These are phyloP conservation scores for Aurelia sp. DNA, from an alignment of 30 jellyfish, hydroid and myxozoan genomes.

Conservation along the genomic window DNA sequence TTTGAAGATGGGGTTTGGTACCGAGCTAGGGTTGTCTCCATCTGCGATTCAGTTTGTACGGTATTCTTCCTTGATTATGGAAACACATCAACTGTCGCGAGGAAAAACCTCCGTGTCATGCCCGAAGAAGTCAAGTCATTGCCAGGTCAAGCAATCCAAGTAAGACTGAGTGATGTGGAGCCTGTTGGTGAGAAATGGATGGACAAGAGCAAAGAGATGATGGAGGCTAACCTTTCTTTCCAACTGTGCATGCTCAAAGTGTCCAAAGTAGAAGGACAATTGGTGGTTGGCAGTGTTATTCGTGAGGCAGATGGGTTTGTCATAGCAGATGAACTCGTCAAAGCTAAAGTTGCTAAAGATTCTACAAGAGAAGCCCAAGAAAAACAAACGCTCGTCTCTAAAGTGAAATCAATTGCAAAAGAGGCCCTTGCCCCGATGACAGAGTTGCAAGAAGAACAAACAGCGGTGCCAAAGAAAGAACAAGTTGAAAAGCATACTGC, in stretches of 20 bases:
- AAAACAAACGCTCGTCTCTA: not conserved
- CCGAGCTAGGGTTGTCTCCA: slow-evolving; percentile 56
- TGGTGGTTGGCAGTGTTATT: slow-evolving; percentile 1
- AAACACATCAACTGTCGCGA: slow-evolving; percentile 54
- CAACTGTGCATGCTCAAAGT: slow-evolving; percentile 26
- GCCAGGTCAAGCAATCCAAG: slow-evolving; percentile 58
- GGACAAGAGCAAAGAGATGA: slow-evolving; percentile 25
- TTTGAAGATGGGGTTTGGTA: slow-evolving; percentile 69
- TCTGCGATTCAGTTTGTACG: not conserved
- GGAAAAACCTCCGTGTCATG: slow-evolving; percentile 28
- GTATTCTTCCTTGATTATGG: slow-evolving; percentile 89
- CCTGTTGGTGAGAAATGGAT: slow-evolving; percentile 42
- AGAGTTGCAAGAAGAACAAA: not conserved
- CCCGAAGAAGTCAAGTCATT: slow-evolving; percentile 55
- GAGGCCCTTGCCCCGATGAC: not conserved
- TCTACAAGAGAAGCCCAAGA: not conserved
- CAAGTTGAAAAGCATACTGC: not conserved
- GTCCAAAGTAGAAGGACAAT: not conserved
- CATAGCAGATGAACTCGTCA: slow-evolving; percentile 12
- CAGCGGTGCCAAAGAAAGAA: not conserved
- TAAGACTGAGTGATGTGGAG: slow-evolving; percentile 9
- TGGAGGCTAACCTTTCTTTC: slow-evolving; percentile 25
- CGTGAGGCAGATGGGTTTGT: slow-evolving; percentile 18
- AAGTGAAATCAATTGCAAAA: not conserved
- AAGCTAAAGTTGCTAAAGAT: slow-evolving; percentile 17